These are phyloP conservation scores for Aplysina aerophoba DNA, from an alignment of 37 sponge, comb jelly and placozoan species.

Conservation along the genomic window DNA sequence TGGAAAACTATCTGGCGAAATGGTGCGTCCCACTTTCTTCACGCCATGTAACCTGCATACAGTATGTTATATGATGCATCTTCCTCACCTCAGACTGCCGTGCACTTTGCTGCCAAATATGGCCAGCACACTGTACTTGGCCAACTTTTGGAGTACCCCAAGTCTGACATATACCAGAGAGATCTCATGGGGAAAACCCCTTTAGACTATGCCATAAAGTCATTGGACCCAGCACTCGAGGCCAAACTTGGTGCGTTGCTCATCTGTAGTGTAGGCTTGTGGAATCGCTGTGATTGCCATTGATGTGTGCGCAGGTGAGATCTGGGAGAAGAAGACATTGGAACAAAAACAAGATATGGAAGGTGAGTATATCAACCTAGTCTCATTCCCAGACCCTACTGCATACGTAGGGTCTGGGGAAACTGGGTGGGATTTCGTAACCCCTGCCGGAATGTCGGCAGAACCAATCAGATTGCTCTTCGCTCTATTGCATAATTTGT, in stretches of 20 bases:
- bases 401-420: no score
- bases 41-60: background rate
- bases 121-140: background rate
- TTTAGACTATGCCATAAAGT: constrained; percentile 15
- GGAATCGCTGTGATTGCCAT: background rate
- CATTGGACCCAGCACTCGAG: background rate
- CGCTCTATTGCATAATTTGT: background rate
- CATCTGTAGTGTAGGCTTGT: no score
- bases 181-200: constrained; percentile 12
- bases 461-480: no score
- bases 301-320: constrained; percentile 4
- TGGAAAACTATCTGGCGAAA: background rate
- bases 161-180: background rate
- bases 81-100: background rate
- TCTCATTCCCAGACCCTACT: no score
- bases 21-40: background rate
- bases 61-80: no score
- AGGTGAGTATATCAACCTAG: constrained; percentile 27
- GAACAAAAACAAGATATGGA: background rate
- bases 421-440: no score
- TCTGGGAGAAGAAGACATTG: background rate
- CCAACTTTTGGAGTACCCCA: background rate
- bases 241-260: background rate
- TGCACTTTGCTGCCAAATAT: background rate
- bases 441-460: no score